Conservation (phyloP, 2,113 vertebrate genomes). For the Platanista minor region DNA sequence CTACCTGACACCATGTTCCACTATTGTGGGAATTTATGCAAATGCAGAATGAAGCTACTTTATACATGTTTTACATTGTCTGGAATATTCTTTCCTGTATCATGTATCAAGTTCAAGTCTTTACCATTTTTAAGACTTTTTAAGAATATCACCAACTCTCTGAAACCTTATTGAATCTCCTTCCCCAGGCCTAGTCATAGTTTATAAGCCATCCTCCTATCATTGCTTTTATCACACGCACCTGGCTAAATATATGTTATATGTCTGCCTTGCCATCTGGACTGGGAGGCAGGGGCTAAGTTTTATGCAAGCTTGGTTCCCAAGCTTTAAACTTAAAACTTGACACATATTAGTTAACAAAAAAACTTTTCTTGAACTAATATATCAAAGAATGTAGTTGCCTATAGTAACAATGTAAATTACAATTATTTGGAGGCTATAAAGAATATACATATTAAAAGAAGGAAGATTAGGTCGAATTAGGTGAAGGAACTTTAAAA, state of each 20-base stretch:
- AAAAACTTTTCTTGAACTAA: background rate
- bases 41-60: background rate
- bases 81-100: background rate
- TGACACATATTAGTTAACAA: background rate
- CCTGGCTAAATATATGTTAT: background rate
- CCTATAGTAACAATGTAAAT: background rate
- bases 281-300: background rate
- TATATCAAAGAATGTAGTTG: background rate
- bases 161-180: background rate
- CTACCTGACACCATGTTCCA: background rate
- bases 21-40: background rate
- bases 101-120: background rate
- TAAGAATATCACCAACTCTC: background rate
- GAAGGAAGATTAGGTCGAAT: background rate
- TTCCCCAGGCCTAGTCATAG: background rate
- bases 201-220: background rate
- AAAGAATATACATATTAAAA: background rate
- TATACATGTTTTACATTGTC: background rate
- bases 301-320: slow-evolving; percentile 14
- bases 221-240: background rate
- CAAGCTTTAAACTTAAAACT: slow-evolving; percentile 13
- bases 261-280: background rate
- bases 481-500: background rate
- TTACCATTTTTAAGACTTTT: background rate
- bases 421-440: background rate